Percentiles rank a stretch among this genome's conserved stretches.
Evolutionary conservation across 1,140 invertebrate genomes (phyloP).

Genomic region (Globodera ellingtonae): DNA sequence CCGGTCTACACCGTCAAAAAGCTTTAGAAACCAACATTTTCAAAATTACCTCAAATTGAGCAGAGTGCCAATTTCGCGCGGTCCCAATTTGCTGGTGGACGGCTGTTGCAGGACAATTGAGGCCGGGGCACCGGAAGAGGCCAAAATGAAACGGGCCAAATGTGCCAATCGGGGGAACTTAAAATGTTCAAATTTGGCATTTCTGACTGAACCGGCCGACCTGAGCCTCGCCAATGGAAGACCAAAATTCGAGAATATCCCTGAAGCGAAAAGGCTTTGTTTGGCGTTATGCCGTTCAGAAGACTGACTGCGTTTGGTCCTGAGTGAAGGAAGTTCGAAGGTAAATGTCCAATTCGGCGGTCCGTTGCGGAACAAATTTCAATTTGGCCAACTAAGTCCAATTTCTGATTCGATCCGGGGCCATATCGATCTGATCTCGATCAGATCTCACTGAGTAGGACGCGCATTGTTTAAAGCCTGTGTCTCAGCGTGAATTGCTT

Average conservation of each 20-base stretch:
- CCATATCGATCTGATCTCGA: no score
- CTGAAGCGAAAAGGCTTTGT: slow-evolving; percentile 33
- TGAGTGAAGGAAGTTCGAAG: slow-evolving; percentile 39
- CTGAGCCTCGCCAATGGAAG: slow-evolving; percentile 46
- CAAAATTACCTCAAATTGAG: slow-evolving; percentile 43
- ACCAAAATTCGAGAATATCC: slow-evolving; percentile 50
- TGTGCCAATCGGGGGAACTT: slow-evolving; percentile 36
- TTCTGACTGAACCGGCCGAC: not conserved
- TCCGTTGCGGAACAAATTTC: not conserved
- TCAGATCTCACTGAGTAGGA: no score
- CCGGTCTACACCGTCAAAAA: slow-evolving; percentile 33
- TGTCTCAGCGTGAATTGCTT: no score
- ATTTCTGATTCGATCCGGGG: no score
- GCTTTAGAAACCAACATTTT: not conserved
- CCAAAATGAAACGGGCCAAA: slow-evolving; percentile 46
- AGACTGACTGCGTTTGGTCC: slow-evolving; percentile 31
- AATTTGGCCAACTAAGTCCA: no score
- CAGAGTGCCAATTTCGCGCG: slow-evolving; percentile 44
- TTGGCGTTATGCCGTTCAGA: not conserved
- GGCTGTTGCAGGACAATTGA: slow-evolving; percentile 34
- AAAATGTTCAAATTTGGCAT: not conserved
- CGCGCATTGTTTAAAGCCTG: no score
- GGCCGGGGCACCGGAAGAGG: slow-evolving; percentile 27
- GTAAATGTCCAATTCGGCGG: slow-evolving; percentile 50
- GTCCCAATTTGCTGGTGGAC: slow-evolving; percentile 24